Base-by-base conservation (phyloP, 1,140 invertebrate genomes). In the Hyphantria cunea region DNA sequence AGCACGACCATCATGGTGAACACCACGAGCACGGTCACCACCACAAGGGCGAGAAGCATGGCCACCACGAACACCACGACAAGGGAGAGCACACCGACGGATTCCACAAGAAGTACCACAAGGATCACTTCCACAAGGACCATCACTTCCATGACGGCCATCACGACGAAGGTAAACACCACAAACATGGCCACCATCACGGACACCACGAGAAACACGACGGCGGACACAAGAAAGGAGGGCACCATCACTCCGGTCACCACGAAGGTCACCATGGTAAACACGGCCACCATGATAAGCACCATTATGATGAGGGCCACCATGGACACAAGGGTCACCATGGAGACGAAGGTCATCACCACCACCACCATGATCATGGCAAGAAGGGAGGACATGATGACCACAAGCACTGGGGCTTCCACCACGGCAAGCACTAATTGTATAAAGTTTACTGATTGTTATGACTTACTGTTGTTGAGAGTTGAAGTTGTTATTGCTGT, bases 41-140 rank as follows among this genome's bases (percentile, higher is more conserved):
- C 50, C 92, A 94, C 69, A 93, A 94, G 72, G 94, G 93, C 15
- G 91, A 82, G 52, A 92, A 92, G 76, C 93, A 92, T 78, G 93
- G 92, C 10, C 92, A 94, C 66, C 91, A 93, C 53, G 92, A 93
- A 39, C 87, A 87, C 44, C 93, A 93, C 86, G 92, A 94, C 52
- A 94, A 94, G 78, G 93, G 93, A 0, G 93, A 93, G 72, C 92
- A 92, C 76, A 92, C 89, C 53, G 93, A 93, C 67, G 93, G 93
- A 11, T 92, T 92, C 67, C 94, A 95, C 80, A 93, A 94, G 64
- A 91, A 94, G 1, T 92, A 95, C 72, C 94, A 95, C 71, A 76
- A 94, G 63, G 94, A 95, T 78, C 94, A 95, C 76, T 94, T 91
- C 85, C 94, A 95, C 79, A 95, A 95, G 80, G 92, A 95, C 60